phyloP scores from a whole-genome alignment of 2,888 invertebrate species.

The Pristionchus entomophagus region DNA sequence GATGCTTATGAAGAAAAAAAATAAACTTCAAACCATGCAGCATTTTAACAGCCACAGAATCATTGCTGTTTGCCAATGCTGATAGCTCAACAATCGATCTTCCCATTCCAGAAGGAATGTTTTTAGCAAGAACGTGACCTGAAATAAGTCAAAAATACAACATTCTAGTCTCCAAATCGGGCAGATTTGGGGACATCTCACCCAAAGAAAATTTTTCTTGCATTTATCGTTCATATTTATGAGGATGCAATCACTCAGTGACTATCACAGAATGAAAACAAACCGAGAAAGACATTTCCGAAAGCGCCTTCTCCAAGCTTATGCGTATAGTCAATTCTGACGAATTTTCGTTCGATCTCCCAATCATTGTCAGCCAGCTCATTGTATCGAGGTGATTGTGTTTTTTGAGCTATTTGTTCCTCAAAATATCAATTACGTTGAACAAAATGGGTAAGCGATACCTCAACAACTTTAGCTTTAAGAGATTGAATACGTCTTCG shows the following conservation, averaged over 20 bases:
- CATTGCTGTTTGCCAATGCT: neutral
- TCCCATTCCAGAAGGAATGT: neutral
- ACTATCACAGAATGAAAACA: too few relatives aligned
- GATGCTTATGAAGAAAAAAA: neutral
- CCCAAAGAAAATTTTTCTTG: too few relatives aligned
- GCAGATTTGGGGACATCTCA: too few relatives aligned
- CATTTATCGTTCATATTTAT: too few relatives aligned
- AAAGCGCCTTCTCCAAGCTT: constrained; percentile 7
- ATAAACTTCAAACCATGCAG: neutral
- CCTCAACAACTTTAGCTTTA: neutral
- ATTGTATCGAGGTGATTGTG: neutral
- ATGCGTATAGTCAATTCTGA: neutral
- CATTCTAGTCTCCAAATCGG: too few relatives aligned
- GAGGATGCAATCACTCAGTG: too few relatives aligned
- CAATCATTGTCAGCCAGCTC: neutral
- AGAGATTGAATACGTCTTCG: neutral
- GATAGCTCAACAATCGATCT: neutral
- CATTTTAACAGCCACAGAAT: constrained; percentile 10
- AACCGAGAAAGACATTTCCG: neutral
- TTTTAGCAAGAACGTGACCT: constrained; percentile 11
- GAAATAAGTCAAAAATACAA: too few relatives aligned
- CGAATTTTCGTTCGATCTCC: constrained; percentile 17
- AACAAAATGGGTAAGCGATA: too few relatives aligned
- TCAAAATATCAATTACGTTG: too few relatives aligned
- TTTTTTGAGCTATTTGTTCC: neutral